These are phyloP conservation scores for Tigriopus californicus DNA, from an alignment of 2,888 invertebrate species.

Conservation along the genomic window DNA sequence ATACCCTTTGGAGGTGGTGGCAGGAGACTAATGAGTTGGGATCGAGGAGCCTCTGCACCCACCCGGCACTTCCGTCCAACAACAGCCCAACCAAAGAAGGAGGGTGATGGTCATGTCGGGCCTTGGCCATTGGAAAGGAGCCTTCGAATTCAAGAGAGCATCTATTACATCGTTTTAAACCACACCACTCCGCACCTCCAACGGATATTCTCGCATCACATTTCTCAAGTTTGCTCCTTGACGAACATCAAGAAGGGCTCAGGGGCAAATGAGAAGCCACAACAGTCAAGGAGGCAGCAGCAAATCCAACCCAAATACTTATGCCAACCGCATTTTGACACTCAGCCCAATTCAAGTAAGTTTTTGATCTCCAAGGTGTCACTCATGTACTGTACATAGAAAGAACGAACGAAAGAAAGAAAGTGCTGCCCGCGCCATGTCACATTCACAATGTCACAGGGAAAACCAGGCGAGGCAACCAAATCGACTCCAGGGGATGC, in stretches of 20 bases:
- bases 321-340: not conserved
- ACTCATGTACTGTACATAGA: not conserved
- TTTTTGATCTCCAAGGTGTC: not conserved
- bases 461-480: too few species aligned
- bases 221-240: not conserved
- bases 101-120: too few species aligned
- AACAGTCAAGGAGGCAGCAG: too few species aligned
- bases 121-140: too few species aligned
- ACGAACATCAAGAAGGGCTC: not conserved
- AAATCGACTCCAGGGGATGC: too few species aligned
- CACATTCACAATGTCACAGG: not conserved
- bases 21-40: too few species aligned
- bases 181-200: conserved; percentile 1
- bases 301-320: not conserved
- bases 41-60: too few species aligned
- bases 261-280: too few species aligned
- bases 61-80: too few species aligned
- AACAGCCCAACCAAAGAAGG: too few species aligned
- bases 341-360: conserved; percentile 1
- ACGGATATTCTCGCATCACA: not conserved
- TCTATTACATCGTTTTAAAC: not conserved
- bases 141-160: not conserved
- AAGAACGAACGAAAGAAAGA: too few species aligned
- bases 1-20: too few species aligned
- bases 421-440: not conserved